Percentiles rank a stretch among this genome's conserved stretches.
phyloP scores from a whole-genome alignment of 2,888 invertebrate species.

The Aphidoletes aphidimyza region DNA sequence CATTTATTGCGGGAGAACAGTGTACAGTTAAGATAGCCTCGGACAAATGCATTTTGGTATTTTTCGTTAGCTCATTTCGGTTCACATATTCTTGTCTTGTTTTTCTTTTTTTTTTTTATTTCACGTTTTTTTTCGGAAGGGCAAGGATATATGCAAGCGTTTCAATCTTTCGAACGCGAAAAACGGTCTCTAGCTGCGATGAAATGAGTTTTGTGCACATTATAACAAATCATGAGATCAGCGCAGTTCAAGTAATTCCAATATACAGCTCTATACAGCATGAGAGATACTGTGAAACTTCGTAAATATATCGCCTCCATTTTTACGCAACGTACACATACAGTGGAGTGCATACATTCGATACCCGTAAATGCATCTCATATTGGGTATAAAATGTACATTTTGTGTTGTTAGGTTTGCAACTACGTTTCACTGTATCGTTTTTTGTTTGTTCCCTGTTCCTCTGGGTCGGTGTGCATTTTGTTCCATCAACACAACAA shows the following conservation, averaged over 20 bases:
- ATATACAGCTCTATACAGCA: background rate
- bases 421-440: too few species aligned
- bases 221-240: conserved; percentile 52
- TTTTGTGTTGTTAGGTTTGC: background rate
- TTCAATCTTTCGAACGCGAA: conserved; percentile 31
- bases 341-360: background rate
- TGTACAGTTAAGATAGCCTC: conserved; percentile 37
- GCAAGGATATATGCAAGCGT: conserved; percentile 17
- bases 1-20: conserved; percentile 14
- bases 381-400: conserved; percentile 14
- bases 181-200: conserved; percentile 23
- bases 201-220: conserved; percentile 45
- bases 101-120: background rate
- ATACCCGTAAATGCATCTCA: background rate
- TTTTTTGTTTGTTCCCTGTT: too few species aligned
- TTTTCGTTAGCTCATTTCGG: too few species aligned
- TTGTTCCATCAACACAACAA: background rate
- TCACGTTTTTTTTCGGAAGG: background rate
- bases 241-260: background rate
- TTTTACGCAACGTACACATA: background rate
- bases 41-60: background rate
- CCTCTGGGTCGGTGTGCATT: background rate
- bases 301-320: conserved; percentile 4
- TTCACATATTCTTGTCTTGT: background rate
- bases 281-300: background rate